These are phyloP conservation scores for Raja brachyura DNA, from an alignment of 2,113 vertebrate species.

Conservation along the genomic window DNA sequence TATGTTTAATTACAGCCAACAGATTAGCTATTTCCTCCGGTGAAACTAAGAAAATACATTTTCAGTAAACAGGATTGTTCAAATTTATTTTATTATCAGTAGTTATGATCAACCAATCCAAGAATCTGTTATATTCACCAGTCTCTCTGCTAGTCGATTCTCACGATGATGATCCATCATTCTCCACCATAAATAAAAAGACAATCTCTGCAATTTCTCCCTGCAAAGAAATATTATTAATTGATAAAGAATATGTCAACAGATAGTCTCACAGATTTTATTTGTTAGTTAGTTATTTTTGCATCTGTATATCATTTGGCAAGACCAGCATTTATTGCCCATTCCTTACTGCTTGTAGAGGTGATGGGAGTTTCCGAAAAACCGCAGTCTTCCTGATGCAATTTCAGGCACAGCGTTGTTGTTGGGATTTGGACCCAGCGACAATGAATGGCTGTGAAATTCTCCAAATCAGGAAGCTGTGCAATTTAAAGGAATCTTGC, in stretches of 20 bases:
- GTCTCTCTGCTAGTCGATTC: conserved; percentile 57
- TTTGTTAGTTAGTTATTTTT: too few relatives aligned
- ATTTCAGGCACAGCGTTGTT: too few relatives aligned
- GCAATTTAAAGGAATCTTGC: not conserved
- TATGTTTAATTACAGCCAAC: not conserved
- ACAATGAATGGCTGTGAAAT: not conserved
- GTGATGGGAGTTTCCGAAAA: too few relatives aligned
- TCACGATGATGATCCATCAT: conserved; percentile 54
- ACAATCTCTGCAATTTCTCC: conserved; percentile 49
- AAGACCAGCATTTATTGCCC: too few relatives aligned
- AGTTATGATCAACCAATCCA: not conserved
- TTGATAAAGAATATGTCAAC: not conserved
- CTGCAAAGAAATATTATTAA: conserved; percentile 43
- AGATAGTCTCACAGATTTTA: not conserved
- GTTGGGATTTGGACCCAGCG: not conserved
- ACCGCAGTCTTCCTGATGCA: too few relatives aligned
- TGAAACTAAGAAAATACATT: not conserved
- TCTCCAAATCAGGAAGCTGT: not conserved
- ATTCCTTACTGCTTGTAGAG: too few relatives aligned
- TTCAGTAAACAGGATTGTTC: not conserved
- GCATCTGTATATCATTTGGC: too few relatives aligned
- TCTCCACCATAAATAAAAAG: conserved; percentile 68
- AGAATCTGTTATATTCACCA: conserved; percentile 52
- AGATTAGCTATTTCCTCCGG: not conserved
- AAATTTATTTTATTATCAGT: not conserved